Conservation (phyloP, 1,140 invertebrate genomes). For the Vanessa atalanta region DNA sequence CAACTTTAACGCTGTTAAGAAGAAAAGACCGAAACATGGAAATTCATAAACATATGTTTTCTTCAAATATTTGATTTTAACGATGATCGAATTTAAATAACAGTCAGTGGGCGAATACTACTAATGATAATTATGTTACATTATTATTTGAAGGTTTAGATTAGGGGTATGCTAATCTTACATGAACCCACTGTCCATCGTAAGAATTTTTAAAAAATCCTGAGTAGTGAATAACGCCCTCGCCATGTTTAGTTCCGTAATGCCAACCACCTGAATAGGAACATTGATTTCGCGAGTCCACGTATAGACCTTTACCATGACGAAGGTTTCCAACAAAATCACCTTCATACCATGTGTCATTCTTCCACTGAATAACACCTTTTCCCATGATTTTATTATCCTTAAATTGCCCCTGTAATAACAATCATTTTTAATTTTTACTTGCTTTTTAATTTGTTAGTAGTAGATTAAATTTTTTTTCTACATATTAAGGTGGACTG, state of each 20-base stretch:
- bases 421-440: background rate
- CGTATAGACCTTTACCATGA: slow-evolving; percentile 80
- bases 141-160: background rate
- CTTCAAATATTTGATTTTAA: too few relatives aligned
- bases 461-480: too few relatives aligned
- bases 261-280: slow-evolving; percentile 81
- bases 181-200: slow-evolving; percentile 68
- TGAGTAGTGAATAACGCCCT: slow-evolving; percentile 63
- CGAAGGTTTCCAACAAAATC: slow-evolving; percentile 80
- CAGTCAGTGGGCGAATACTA: too few relatives aligned
- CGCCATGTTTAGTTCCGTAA: slow-evolving; percentile 77
- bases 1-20: too few relatives aligned
- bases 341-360: slow-evolving; percentile 81
- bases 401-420: slow-evolving; percentile 79
- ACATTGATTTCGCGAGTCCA: slow-evolving; percentile 71
- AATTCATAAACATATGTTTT: too few relatives aligned
- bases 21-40: too few relatives aligned
- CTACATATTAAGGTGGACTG: too few relatives aligned
- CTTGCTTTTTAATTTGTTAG: too few relatives aligned
- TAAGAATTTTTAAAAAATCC: slow-evolving; percentile 61
- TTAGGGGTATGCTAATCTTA: slow-evolving; percentile 39
- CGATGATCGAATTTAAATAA: too few relatives aligned
- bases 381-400: slow-evolving; percentile 80
- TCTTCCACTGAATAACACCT: slow-evolving; percentile 80
- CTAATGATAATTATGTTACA: too few relatives aligned